Evolutionary conservation across 2,888 invertebrate species (phyloP).

Genomic region (Folsomia manolachei): DNA sequence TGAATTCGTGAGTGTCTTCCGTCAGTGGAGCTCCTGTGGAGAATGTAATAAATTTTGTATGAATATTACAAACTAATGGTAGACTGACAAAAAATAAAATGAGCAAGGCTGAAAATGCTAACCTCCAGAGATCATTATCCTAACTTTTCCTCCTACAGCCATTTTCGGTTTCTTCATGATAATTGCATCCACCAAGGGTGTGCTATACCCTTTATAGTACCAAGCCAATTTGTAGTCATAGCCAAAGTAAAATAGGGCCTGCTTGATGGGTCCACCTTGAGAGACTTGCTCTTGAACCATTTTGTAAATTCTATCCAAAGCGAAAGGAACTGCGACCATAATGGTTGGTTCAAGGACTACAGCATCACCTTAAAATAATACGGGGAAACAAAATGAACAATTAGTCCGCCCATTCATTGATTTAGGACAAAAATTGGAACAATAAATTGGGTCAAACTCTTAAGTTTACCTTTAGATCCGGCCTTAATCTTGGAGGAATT

Average conservation of each 20-base stretch:
- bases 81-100: too few species aligned
- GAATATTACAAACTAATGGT: too few species aligned
- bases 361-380: too few species aligned
- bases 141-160: slow-evolving; percentile 82
- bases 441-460: too few species aligned
- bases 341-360: slow-evolving; percentile 85
- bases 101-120: too few species aligned
- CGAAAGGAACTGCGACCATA: slow-evolving; percentile 92
- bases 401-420: too few species aligned
- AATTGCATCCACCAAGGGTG: slow-evolving; percentile 66
- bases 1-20: slow-evolving; percentile 90
- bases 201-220: slow-evolving; percentile 75
- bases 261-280: slow-evolving; percentile 72
- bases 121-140: slow-evolving; percentile 86
- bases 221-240: slow-evolving; percentile 87
- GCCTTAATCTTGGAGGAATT: slow-evolving; percentile 91
- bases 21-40: slow-evolving; percentile 89
- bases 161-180: slow-evolving; percentile 61
- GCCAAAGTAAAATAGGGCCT: slow-evolving; percentile 86
- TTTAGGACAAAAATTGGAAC: too few species aligned
- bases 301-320: slow-evolving; percentile 94
- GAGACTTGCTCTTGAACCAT: slow-evolving; percentile 90
- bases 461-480: slow-evolving; percentile 86
- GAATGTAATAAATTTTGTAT: too few species aligned
- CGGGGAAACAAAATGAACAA: too few species aligned